Evolutionary conservation across 2,888 invertebrate species (phyloP).

Genomic region (Ophioninae sp.): DNA sequence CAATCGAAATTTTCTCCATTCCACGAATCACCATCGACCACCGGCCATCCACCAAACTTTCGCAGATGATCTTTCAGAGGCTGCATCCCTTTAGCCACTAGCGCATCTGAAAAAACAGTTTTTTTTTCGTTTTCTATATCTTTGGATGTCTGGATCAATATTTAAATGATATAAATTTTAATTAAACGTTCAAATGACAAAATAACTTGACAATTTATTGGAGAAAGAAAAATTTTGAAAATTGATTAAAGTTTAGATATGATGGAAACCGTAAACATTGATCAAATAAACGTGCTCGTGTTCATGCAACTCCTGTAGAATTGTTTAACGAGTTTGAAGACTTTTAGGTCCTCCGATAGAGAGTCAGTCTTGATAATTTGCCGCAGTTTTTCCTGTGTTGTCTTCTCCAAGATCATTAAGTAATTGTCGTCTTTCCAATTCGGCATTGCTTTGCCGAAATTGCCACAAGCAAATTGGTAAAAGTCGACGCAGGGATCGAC

Average conservation of each 20-base stretch:
- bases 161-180: background rate
- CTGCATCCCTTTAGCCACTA: constrained; percentile 89
- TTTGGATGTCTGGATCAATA: background rate
- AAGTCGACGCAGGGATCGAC: constrained; percentile 90
- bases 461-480: constrained; percentile 80
- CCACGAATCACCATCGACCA: constrained; percentile 90
- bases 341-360: constrained; percentile 84
- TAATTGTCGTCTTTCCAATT: constrained; percentile 88
- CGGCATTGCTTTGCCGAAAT: constrained; percentile 87
- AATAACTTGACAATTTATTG: background rate
- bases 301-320: constrained; percentile 95
- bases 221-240: background rate
- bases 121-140: background rate
- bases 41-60: constrained; percentile 95
- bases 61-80: constrained; percentile 88
- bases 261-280: background rate
- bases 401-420: constrained; percentile 87
- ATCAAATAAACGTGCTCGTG: constrained; percentile 85
- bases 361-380: constrained; percentile 85
- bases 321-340: constrained; percentile 90
- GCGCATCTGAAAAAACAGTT: constrained; percentile 84
- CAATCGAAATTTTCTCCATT: constrained; percentile 88
- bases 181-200: background rate
- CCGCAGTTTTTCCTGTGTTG: constrained; percentile 86
- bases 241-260: background rate